Conservation (phyloP, 2,797 vertebrate genomes). For the Urocyon cinereoargenteus region DNA sequence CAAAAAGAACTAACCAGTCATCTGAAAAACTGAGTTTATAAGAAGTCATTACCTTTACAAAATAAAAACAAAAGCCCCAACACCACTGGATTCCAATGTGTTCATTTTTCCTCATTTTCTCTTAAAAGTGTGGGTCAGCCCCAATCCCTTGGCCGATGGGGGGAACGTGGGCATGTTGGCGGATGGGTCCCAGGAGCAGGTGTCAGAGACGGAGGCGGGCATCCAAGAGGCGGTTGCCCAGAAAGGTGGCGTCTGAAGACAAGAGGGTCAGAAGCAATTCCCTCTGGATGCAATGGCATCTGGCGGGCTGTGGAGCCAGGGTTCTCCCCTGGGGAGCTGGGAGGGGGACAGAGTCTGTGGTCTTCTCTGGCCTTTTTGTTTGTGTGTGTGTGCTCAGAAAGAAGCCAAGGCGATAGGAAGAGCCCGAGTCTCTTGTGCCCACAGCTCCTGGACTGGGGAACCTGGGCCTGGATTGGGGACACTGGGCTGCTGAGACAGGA, state of each 20-base stretch:
- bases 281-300: neutral
- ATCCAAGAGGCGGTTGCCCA: neutral
- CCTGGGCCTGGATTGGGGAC: neutral
- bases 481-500: conserved; percentile 42
- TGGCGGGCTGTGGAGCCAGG: neutral
- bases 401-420: conserved; percentile 74
- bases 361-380: conserved; percentile 78
- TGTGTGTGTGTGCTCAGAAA: conserved; percentile 37
- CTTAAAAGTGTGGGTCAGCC: neutral
- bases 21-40: conserved; percentile 86
- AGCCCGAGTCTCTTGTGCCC: conserved; percentile 28
- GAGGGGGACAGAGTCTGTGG: conserved; percentile 50
- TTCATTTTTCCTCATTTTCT: conserved; percentile 53
- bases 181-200: neutral
- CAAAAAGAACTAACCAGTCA: conserved; percentile 76
- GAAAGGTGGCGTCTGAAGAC: neutral
- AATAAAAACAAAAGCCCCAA: conserved; percentile 80
- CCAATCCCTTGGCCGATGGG: conserved; percentile 8
- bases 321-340: neutral
- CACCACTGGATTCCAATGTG: conserved; percentile 73
- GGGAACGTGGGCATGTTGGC: neutral
- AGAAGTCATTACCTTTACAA: conserved; percentile 84
- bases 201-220: neutral
- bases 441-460: neutral
- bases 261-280: neutral